Evolutionary conservation across 2,113 vertebrate genomes (phyloP).

Genomic region (Sminthopsis crassicaudata): DNA sequence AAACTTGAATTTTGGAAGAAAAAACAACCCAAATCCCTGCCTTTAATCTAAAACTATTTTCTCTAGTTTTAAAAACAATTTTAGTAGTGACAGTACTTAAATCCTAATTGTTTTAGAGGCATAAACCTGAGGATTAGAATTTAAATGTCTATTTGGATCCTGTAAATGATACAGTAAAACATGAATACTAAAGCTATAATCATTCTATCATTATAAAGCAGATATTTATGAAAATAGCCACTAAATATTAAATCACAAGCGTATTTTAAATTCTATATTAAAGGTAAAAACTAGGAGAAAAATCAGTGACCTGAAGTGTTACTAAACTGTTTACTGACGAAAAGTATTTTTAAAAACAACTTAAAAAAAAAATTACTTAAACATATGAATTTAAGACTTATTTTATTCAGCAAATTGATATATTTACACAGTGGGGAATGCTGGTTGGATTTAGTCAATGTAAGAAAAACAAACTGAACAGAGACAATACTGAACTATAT

Average conservation of each 20-base stretch:
- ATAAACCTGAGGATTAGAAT: conserved; percentile 16
- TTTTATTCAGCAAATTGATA: conserved; percentile 91
- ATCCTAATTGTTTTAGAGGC: conserved; percentile 64
- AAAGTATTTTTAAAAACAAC: conserved; percentile 80
- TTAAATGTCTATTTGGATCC: conserved; percentile 60
- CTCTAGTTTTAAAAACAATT: conserved; percentile 39
- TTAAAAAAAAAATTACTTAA: conserved; percentile 87
- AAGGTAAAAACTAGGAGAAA: conserved; percentile 58
- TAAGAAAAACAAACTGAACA: conserved; percentile 87
- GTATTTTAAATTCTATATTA: conserved; percentile 61
- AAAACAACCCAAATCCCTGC: background rate
- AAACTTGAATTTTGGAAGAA: conserved; percentile 57
- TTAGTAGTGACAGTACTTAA: conserved; percentile 29
- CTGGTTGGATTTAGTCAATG: conserved; percentile 87
- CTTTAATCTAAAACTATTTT: conserved; percentile 32
- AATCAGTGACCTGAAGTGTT: conserved; percentile 64
- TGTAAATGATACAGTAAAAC: conserved; percentile 74
- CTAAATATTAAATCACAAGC: conserved; percentile 78
- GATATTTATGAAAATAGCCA: conserved; percentile 81
- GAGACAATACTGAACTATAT: conserved; percentile 86
- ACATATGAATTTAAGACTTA: conserved; percentile 90
- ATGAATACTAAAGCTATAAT: conserved; percentile 75
- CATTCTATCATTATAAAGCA: conserved; percentile 77
- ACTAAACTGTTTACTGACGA: conserved; percentile 76
- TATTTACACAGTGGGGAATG: conserved; percentile 89